Conservation (phyloP, 2,888 invertebrate species). For the Byasa hedistus region DNA sequence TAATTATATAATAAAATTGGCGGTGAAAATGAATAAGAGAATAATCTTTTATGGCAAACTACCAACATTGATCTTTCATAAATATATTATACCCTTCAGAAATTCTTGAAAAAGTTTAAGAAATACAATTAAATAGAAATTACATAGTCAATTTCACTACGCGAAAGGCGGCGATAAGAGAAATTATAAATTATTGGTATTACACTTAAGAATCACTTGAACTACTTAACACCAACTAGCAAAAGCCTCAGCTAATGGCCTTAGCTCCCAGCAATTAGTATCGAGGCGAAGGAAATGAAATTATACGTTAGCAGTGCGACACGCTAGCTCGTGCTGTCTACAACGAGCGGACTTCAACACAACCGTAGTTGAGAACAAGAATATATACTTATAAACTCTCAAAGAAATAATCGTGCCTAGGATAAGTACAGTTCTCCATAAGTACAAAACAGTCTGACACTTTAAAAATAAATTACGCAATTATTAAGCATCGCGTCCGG, state of each 20-base stretch:
- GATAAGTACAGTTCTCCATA: not conserved
- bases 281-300: constrained; percentile 29
- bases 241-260: constrained; percentile 30
- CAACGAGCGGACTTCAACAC: constrained; percentile 20
- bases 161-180: constrained; percentile 11
- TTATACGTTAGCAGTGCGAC: constrained; percentile 28
- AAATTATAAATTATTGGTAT: constrained; percentile 21
- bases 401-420: not conserved
- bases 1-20: no score
- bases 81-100: no score
- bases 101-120: not conserved
- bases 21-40: no score
- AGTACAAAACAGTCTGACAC: not conserved
- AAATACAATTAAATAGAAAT: not conserved
- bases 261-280: constrained; percentile 25
- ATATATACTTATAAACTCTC: constrained; percentile 3
- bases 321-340: constrained; percentile 24
- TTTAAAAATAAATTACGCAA: not conserved
- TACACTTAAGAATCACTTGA: constrained; percentile 28
- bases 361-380: not conserved
- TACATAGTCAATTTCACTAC: constrained; percentile 6
- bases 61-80: no score
- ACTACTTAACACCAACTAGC: constrained; percentile 26
- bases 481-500: not conserved
- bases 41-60: no score